Conservation (phyloP, 2,888 invertebrate species). For the Pyrochroa serraticornis region DNA sequence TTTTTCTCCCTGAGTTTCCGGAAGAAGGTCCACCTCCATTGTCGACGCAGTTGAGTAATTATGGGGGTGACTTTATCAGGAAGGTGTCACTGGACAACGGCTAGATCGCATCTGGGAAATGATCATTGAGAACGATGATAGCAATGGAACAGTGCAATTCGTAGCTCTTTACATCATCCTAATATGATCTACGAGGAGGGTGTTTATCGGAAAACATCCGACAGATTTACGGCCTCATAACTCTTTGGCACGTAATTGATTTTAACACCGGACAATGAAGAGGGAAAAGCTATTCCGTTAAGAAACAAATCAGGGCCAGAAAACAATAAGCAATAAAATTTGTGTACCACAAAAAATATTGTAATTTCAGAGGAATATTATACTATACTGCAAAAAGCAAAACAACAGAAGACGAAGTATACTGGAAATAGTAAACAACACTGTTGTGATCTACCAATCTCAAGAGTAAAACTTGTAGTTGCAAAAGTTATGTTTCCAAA, state of each 20-base stretch:
- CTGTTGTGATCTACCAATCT: no score
- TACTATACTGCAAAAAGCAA: no score
- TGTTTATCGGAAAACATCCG: slow-evolving; percentile 29
- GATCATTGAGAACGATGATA: slow-evolving; percentile 1
- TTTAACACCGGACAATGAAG: slow-evolving; percentile 25
- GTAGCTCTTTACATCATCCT: slow-evolving; percentile 19
- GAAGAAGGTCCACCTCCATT: background rate
- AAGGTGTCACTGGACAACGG: slow-evolving; percentile 20
- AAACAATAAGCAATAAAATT: slow-evolving; percentile 16
- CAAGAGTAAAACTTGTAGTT: no score
- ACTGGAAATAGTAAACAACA: no score
- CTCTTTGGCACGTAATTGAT: slow-evolving; percentile 37
- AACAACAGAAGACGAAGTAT: no score
- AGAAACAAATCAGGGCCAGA: background rate
- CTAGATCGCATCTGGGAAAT: slow-evolving; percentile 6
- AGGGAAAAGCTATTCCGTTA: slow-evolving; percentile 28
- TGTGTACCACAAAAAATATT: background rate
- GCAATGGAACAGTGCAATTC: slow-evolving; percentile 17
- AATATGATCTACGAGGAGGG: slow-evolving; percentile 33
- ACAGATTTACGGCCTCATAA: slow-evolving; percentile 36
- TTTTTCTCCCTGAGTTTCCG: slow-evolving; percentile 11
- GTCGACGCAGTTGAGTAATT: slow-evolving; percentile 20
- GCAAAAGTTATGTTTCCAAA: no score
- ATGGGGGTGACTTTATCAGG: slow-evolving; percentile 15
- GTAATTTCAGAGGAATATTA: no score